Evolutionary conservation across 1,140 invertebrate species (phyloP), one percentile per base, ranked within the genome.

Genomic region (Arctopsyche grandis): DNA sequence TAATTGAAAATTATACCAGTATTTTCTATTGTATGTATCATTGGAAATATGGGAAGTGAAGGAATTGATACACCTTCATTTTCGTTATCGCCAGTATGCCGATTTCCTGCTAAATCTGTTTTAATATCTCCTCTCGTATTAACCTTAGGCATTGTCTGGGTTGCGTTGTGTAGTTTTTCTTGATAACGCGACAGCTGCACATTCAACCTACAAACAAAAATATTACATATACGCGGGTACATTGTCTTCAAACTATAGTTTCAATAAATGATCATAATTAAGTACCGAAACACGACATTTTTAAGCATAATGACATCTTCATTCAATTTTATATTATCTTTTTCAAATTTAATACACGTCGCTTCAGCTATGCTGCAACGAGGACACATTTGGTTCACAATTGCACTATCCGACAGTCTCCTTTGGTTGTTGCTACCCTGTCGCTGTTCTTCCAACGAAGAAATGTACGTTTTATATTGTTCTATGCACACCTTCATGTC

Each of bases 171-270:
- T 3, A 92, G 77, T 81, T 89, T 91, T 79, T 93, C 91, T 85
- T 93, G 92, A 84, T 93, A 93, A 24, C 88, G 87, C 83, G 92
- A 91, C 46, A 94, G 85, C 83, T 93, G 92, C 19, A 91, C 86
- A 83, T 93, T 94, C 38, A 93, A 85, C 9, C 90, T 88, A 69
- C n/a, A 77, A 80, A 10, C 7, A 52, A 75, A 75, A 75, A 52
- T 19, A 52, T 52, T 14, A 48, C 44, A 79, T 83, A 82, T 38
- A 63, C 58, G n/a, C n/a, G n/a, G n/a, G n/a, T n/a, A n/a, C n/a
- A n/a, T n/a, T n/a, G n/a, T n/a, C n/a, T n/a, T n/a, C n/a, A n/a
- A n/a, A n/a, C n/a, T n/a, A n/a, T n/a, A n/a, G n/a, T n/a, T n/a
- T n/a, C n/a, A n/a, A n/a, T n/a, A n/a, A n/a, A n/a, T n/a, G n/a